phyloP scores from a whole-genome alignment of 2,888 invertebrate genomes.

The Drosophila buzzatii region DNA sequence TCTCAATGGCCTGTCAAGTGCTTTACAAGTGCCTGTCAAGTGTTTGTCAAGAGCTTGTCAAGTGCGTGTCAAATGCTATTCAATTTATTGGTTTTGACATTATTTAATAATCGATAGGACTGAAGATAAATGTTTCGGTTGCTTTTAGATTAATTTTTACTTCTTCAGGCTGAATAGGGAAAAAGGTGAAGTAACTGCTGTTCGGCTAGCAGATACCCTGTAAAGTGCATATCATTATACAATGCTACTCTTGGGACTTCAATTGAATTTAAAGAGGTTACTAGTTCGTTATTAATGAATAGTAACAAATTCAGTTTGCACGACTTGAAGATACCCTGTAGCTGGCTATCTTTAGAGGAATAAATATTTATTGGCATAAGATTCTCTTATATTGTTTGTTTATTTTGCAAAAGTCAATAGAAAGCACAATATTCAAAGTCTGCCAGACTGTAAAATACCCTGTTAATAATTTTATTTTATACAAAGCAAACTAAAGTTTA shows the following conservation, averaged over 20 bases:
- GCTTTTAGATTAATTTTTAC: slow-evolving; percentile 13
- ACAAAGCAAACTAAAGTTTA: background rate
- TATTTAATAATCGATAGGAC: slow-evolving; percentile 32
- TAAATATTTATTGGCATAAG: no score
- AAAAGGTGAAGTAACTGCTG: background rate
- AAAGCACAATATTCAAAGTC: no score
- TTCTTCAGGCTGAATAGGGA: background rate
- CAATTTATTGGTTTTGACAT: slow-evolving; percentile 47
- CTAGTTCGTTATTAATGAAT: background rate
- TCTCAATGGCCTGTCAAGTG: slow-evolving; percentile 24
- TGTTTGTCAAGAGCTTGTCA: slow-evolving; percentile 31
- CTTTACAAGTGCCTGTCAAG: slow-evolving; percentile 37
- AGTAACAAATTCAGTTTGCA: fast-evolving
- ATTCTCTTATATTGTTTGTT: no score
- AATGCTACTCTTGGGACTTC: background rate
- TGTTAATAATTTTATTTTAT: background rate
- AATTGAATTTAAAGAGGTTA: background rate
- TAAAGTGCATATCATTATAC: background rate
- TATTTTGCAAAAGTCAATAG: no score
- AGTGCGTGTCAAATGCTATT: slow-evolving; percentile 20
- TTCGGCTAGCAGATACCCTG: background rate
- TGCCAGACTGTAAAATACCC: background rate
- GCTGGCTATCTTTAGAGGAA: no score
- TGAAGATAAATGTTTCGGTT: slow-evolving; percentile 26
- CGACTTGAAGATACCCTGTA: background rate